phyloP scores from a whole-genome alignment of 2,888 invertebrate genomes.

The Drosophila aldrichi region DNA sequence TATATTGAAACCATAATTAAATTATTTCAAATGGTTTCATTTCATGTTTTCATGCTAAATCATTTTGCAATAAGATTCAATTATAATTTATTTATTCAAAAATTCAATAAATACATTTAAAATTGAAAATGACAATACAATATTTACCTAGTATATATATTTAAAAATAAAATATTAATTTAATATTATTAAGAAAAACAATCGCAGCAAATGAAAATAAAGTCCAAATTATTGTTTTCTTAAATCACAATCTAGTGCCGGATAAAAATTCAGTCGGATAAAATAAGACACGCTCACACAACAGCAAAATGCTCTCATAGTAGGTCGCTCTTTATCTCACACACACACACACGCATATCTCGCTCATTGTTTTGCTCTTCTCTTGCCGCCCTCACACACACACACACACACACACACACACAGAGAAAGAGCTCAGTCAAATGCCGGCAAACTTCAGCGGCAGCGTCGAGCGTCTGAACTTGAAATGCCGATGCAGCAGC shows the following conservation, averaged over 20 bases:
- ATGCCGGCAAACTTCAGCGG: slow-evolving; percentile 76
- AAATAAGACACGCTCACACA: slow-evolving; percentile 49
- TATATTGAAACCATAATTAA: too few species aligned
- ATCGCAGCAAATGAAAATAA: neutral
- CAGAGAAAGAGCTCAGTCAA: slow-evolving; percentile 19
- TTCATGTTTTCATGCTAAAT: neutral
- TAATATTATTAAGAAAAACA: too few species aligned
- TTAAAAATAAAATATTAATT: too few species aligned
- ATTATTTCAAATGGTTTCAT: neutral
- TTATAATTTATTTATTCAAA: neutral
- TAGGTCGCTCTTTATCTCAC: slow-evolving; percentile 10
- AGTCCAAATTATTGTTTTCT: slow-evolving; percentile 28
- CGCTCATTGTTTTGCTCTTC: slow-evolving; percentile 6
- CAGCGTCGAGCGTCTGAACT: slow-evolving; percentile 63
- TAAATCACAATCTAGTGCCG: slow-evolving; percentile 37
- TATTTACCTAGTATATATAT: neutral
- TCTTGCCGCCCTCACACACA: slow-evolving; percentile 22
- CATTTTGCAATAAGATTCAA: too few species aligned
- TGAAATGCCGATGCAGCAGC: slow-evolving; percentile 77
- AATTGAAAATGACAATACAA: neutral
- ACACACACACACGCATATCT: slow-evolving; percentile 3
- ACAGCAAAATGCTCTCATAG: slow-evolving; percentile 32
- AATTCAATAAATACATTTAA: neutral
- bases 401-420: slow-evolving; percentile 17
- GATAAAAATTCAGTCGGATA: slow-evolving; percentile 55